These are phyloP conservation scores for Fulmarus glacialis DNA, from an alignment of 2,113 vertebrate species.

Conservation along the genomic window DNA sequence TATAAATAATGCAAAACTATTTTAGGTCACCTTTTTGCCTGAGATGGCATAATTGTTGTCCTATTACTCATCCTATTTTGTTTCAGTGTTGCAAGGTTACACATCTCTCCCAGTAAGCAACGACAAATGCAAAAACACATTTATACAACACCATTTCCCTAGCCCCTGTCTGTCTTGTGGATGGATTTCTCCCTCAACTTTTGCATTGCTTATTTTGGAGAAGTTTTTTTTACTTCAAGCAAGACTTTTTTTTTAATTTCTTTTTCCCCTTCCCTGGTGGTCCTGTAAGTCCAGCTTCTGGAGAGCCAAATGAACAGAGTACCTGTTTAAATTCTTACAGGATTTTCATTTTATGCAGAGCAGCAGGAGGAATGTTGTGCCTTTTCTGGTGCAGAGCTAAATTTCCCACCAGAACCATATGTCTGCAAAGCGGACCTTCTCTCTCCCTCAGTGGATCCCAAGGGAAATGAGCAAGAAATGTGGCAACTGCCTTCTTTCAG, in stretches of 20 bases:
- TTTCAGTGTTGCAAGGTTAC: neutral
- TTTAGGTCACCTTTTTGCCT: neutral
- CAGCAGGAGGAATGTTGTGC: conserved; percentile 51
- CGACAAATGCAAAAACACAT: neutral
- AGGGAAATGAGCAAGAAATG: conserved; percentile 52
- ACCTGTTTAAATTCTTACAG: conserved; percentile 46
- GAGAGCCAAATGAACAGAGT: conserved; percentile 4
- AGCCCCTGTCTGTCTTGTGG: neutral
- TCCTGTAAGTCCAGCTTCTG: neutral
- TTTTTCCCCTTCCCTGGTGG: neutral
- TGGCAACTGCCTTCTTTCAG: conserved; percentile 44
- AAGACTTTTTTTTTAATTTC: neutral
- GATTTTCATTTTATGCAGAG: conserved; percentile 53
- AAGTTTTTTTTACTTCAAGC: neutral
- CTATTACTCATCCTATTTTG: neutral
- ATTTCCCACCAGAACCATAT: conserved; percentile 54
- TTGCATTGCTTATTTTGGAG: neutral
- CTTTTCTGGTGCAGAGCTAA: conserved; percentile 59
- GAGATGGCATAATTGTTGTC: neutral
- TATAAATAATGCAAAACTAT: neutral
- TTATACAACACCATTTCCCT: neutral
- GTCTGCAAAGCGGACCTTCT: conserved; percentile 49
- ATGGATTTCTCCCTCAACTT: neutral
- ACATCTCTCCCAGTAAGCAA: neutral
- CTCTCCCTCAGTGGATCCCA: conserved; percentile 40